Conservation (phyloP, 2,888 invertebrate species). For the Biston betularia region DNA sequence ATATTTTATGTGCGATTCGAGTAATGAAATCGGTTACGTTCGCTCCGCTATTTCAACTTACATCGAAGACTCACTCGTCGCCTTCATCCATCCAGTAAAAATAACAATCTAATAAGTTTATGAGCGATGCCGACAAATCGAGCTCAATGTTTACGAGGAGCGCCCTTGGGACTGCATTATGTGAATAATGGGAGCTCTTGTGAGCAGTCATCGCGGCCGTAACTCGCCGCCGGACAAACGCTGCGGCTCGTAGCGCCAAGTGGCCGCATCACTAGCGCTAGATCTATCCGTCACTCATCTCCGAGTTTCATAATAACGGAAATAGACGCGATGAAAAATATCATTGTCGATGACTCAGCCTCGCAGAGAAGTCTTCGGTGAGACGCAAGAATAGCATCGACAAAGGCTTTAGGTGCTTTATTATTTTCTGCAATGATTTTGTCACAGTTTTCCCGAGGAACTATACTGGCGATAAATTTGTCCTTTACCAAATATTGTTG, state of each 20-base stretch:
- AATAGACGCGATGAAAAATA: constrained; percentile 15
- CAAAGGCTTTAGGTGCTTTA: too few species aligned
- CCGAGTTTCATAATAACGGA: constrained; percentile 5
- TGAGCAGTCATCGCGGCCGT: constrained; percentile 57
- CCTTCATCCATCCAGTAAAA: neutral
- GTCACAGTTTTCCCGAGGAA: too few species aligned
- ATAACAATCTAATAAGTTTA: neutral
- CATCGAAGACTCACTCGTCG: neutral
- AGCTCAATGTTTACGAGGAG: constrained; percentile 40
- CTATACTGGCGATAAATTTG: too few species aligned
- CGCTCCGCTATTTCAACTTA: neutral
- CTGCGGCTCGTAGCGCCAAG: constrained; percentile 27
- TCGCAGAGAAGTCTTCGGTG: neutral
- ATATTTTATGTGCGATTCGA: too few species aligned
- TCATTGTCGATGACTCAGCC: neutral
- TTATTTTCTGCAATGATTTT: too few species aligned
- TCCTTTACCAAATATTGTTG: too few species aligned
- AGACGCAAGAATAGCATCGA: neutral
- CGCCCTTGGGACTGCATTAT: constrained; percentile 61
- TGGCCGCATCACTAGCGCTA: neutral
- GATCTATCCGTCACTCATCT: constrained; percentile 1
- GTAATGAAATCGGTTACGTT: too few species aligned
- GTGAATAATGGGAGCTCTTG: constrained; percentile 49
- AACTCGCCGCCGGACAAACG: constrained; percentile 57
- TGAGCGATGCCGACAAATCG: constrained; percentile 15